Evolutionary conservation across 2,888 invertebrate genomes (phyloP).

Genomic region (Syritta pipiens): DNA sequence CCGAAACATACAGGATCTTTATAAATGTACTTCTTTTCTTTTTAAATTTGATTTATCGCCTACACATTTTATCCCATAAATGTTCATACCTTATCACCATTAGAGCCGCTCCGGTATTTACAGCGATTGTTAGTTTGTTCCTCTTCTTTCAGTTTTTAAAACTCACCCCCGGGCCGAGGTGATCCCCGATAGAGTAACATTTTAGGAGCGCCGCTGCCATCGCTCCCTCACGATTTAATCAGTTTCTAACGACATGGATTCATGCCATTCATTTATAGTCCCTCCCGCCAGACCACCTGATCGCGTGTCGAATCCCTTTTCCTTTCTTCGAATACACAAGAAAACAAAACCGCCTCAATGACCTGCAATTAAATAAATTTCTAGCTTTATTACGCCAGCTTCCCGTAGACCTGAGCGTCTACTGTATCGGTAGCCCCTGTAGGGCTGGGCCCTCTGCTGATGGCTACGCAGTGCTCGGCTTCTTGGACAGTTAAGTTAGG

Average conservation of each 20-base stretch:
- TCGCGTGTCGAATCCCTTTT: slow-evolving; percentile 20
- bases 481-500: slow-evolving; percentile 2
- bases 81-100: too few species aligned
- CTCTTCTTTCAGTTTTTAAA: too few species aligned
- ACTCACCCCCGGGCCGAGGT: too few species aligned
- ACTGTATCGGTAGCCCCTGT: slow-evolving; percentile 56
- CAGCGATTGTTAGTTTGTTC: too few species aligned
- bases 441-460: slow-evolving; percentile 17
- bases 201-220: too few species aligned
- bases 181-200: too few species aligned
- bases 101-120: too few species aligned
- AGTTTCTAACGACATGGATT: background rate
- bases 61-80: too few species aligned
- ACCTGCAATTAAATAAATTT: slow-evolving; percentile 45
- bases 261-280: slow-evolving; percentile 15
- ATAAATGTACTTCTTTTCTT: too few species aligned
- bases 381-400: slow-evolving; percentile 44
- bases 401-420: slow-evolving; percentile 26
- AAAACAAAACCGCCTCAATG: slow-evolving; percentile 21
- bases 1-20: too few species aligned
- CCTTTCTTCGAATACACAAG: background rate
- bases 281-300: slow-evolving; percentile 42
- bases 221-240: background rate
- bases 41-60: too few species aligned
- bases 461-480: slow-evolving; percentile 35